Conservation (phyloP, 2,888 invertebrate genomes). For the Loripinus fragilis region DNA sequence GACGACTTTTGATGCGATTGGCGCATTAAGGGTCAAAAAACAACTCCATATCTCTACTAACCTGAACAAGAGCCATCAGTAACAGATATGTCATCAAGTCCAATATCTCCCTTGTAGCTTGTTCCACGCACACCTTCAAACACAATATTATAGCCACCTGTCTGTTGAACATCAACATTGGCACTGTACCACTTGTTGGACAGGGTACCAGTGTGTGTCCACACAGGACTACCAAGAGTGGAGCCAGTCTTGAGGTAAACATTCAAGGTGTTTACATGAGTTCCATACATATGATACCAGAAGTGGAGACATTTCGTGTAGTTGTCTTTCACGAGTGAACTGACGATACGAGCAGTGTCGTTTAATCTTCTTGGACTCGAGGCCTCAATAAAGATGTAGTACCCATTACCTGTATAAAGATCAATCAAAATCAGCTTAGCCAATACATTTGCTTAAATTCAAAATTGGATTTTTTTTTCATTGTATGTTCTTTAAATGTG, state of each 20-base stretch:
- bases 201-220: conserved; percentile 72
- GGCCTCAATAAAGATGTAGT: conserved; percentile 76
- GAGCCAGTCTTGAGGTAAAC: conserved; percentile 66
- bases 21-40: too few species aligned
- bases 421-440: too few species aligned
- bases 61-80: conserved; percentile 66
- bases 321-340: conserved; percentile 51
- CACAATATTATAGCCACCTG: conserved; percentile 67
- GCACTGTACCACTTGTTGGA: conserved; percentile 75
- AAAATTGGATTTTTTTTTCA: too few species aligned
- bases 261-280: conserved; percentile 72
- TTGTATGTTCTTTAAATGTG: too few species aligned
- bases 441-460: too few species aligned
- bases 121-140: conserved; percentile 76
- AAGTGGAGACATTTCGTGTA: conserved; percentile 72
- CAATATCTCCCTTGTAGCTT: conserved; percentile 75
- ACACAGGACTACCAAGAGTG: conserved; percentile 62
- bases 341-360: conserved; percentile 68
- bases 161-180: conserved; percentile 59
- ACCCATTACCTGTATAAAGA: conserved; percentile 54
- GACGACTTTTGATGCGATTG: too few species aligned
- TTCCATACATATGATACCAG: conserved; percentile 81
- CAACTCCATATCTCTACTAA: conserved; percentile 28
- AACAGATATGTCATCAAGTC: conserved; percentile 76
- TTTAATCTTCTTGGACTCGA: conserved; percentile 64